Conservation (phyloP, 2,113 vertebrate species). For the Mugil cephalus region DNA sequence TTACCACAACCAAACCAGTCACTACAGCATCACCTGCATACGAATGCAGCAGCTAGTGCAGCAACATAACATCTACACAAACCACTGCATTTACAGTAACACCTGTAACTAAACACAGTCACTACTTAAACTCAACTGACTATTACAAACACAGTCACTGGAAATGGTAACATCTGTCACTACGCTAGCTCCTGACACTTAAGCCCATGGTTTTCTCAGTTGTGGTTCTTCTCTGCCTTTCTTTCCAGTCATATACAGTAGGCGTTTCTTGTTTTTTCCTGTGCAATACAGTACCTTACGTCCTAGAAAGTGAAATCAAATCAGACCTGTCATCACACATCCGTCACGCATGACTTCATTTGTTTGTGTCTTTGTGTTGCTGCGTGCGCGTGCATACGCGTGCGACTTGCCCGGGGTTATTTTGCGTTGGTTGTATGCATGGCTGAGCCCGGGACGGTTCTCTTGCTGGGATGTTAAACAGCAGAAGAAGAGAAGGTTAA, state of each 20-base stretch:
- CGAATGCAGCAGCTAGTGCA: too few species aligned
- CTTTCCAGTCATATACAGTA: constrained; percentile 10
- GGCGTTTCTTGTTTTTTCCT: constrained; percentile 29
- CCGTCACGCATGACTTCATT: constrained; percentile 55
- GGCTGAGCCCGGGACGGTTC: constrained; percentile 23
- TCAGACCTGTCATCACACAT: constrained; percentile 60
- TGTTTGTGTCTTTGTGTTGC: constrained; percentile 47
- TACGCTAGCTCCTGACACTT: too few species aligned
- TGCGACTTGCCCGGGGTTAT: constrained; percentile 27
- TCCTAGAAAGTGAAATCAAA: constrained; percentile 50
- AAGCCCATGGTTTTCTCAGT: constrained; percentile 1
- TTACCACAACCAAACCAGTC: too few species aligned
- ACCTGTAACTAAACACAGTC: too few species aligned
- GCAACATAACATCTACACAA: too few species aligned
- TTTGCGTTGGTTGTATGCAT: constrained; percentile 42
- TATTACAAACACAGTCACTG: too few species aligned
- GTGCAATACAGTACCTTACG: constrained; percentile 19
- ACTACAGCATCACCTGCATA: too few species aligned
- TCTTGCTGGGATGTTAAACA: constrained; percentile 60
- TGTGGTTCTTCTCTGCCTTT: constrained; percentile 1
- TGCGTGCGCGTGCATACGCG: constrained; percentile 9
- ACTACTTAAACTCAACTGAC: too few species aligned
- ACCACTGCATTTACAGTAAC: too few species aligned
- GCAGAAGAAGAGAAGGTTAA: constrained; percentile 74
- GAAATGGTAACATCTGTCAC: too few species aligned